phyloP scores from a whole-genome alignment of 2,888 invertebrate species.

The Caenorhabditis auriculariae region DNA sequence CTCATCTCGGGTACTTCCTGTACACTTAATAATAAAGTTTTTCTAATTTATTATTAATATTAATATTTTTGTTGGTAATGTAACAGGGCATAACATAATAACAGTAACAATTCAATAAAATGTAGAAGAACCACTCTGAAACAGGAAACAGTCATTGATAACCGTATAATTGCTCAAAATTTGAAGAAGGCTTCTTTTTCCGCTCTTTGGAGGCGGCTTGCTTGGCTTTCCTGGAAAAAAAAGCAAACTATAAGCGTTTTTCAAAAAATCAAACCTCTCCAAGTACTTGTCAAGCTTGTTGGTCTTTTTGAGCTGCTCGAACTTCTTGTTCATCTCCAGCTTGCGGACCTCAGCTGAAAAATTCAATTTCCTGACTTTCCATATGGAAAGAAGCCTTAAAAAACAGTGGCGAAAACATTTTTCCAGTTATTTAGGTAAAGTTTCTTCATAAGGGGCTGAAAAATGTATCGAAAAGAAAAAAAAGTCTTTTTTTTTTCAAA shows the following conservation, averaged over 20 bases:
- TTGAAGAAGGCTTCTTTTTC: conserved; percentile 11
- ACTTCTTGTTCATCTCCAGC: conserved; percentile 44
- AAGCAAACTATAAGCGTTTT: neutral
- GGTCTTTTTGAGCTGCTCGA: conserved; percentile 40
- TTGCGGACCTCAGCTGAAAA: conserved; percentile 36
- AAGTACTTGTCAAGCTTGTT: conserved; percentile 42
- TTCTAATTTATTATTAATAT: too few species aligned
- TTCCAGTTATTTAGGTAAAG: too few species aligned
- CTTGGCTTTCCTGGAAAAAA: conserved; percentile 21
- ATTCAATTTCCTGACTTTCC: neutral
- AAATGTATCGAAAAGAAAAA: too few species aligned
- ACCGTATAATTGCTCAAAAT: conserved; percentile 1
- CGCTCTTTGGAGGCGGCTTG: conserved; percentile 32
- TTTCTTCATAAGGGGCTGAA: too few species aligned
- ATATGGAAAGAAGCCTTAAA: neutral
- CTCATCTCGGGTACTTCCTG: too few species aligned
- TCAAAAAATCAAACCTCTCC: conserved; percentile 13
- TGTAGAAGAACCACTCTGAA: neutral
- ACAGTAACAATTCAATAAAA: too few species aligned
- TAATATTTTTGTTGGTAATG: too few species aligned
- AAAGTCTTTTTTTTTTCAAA: too few species aligned
- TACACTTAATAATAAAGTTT: too few species aligned
- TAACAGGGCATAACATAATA: too few species aligned
- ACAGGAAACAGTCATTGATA: neutral
- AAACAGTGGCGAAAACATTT: neutral